Evolutionary conservation across 1,140 invertebrate genomes (phyloP).

Genomic region (Sinonovacula constricta): DNA sequence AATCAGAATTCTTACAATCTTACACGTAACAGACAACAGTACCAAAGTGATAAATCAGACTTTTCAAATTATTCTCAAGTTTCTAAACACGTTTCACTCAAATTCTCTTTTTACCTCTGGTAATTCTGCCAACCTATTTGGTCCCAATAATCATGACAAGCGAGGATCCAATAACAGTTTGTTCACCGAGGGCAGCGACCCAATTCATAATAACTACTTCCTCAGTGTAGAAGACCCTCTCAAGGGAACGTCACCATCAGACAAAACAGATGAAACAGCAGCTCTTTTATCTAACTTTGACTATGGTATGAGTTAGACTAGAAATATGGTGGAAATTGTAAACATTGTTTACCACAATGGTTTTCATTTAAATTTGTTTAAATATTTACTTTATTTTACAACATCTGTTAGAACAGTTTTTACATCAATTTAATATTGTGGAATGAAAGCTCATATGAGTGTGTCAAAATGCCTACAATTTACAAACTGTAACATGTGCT

Average conservation of each 20-base stretch:
- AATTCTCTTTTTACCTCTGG: not conserved
- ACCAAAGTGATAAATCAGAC: constrained; percentile 11
- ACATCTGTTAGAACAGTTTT: too few species aligned
- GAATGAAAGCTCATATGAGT: too few species aligned
- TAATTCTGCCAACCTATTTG: not conserved
- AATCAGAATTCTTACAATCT: not conserved
- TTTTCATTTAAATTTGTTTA: too few species aligned
- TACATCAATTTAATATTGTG: too few species aligned
- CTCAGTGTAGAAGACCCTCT: constrained; percentile 14
- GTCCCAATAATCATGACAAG: not conserved
- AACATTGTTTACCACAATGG: too few species aligned
- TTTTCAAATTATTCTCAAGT: constrained; percentile 6
- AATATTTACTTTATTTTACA: too few species aligned
- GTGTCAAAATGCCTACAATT: too few species aligned
- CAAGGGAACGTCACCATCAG: constrained; percentile 9
- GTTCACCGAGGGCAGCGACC: not conserved
- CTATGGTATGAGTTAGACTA: not conserved
- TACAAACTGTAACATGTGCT: too few species aligned
- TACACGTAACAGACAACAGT: not conserved
- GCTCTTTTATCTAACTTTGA: constrained; percentile 42
- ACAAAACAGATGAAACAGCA: constrained; percentile 32
- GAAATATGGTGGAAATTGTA: too few species aligned
- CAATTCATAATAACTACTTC: constrained; percentile 23
- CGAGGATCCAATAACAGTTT: not conserved
- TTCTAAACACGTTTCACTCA: not conserved